These are phyloP conservation scores for Genyomyrus donnyi DNA, from an alignment of 2,113 vertebrate genomes.

Conservation along the genomic window DNA sequence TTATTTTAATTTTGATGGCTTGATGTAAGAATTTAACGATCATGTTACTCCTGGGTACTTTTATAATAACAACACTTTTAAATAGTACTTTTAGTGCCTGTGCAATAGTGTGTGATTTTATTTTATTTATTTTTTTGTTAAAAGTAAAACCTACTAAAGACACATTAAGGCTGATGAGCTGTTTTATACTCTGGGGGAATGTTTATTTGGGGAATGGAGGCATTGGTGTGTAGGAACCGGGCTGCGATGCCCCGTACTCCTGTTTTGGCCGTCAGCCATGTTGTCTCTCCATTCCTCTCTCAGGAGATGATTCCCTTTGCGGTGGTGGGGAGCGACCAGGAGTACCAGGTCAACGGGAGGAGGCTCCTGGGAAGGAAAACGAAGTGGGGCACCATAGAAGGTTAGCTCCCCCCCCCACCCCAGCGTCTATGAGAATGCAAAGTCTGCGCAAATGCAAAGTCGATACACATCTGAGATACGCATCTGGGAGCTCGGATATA, in stretches of 20 bases:
- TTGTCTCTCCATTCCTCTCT: conserved; percentile 19
- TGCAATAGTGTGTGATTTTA: background rate
- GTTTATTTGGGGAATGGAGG: background rate
- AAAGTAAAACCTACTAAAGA: background rate
- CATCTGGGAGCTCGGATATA: background rate
- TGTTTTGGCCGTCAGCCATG: background rate
- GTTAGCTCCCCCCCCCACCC: conserved; percentile 46
- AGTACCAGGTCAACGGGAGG: conserved; percentile 95
- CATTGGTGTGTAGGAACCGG: background rate
- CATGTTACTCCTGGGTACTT: background rate
- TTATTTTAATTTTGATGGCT: background rate
- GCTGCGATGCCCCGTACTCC: background rate
- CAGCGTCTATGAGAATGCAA: background rate
- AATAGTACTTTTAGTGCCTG: background rate
- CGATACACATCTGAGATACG: background rate
- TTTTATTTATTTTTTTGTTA: background rate
- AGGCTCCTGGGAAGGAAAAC: conserved; percentile 92
- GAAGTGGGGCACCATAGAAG: conserved; percentile 97
- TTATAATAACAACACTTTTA: background rate
- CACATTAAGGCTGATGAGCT: background rate
- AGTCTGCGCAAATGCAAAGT: background rate
- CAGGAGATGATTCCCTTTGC: conserved; percentile 98
- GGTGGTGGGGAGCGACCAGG: conserved; percentile 94
- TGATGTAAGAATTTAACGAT: background rate
- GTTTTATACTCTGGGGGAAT: background rate